Percentiles rank a stretch among this genome's conserved stretches.
phyloP scores from a whole-genome alignment of 2,797 vertebrate species.

The Ibycter americanus region DNA sequence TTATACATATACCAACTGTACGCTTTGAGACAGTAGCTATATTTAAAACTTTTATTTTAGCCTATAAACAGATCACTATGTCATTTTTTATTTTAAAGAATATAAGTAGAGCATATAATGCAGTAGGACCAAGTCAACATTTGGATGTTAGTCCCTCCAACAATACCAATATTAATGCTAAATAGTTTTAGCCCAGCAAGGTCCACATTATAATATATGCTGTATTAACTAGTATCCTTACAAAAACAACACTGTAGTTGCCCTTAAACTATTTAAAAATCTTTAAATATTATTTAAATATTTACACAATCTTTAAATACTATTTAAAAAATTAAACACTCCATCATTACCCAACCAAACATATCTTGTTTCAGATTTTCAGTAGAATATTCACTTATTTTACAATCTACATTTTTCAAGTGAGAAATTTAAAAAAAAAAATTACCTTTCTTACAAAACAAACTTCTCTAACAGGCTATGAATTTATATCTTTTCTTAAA shows the following conservation, averaged over 20 bases:
- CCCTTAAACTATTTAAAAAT: background rate
- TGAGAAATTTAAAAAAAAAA: background rate
- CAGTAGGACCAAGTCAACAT: background rate
- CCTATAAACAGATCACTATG: background rate
- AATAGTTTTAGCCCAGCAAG: background rate
- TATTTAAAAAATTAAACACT: background rate
- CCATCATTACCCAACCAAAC: background rate
- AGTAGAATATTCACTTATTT: background rate
- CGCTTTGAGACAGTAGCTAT: background rate
- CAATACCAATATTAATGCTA: background rate
- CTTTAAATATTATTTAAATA: too few relatives aligned
- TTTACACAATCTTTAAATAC: background rate
- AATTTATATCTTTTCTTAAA: background rate
- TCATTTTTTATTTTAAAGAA: background rate
- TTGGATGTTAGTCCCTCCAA: background rate
- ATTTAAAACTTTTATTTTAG: background rate
- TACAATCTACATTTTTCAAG: background rate
- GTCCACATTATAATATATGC: background rate
- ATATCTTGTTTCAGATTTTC: background rate
- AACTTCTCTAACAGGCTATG: background rate
- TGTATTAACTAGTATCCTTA: background rate
- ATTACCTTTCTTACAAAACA: background rate
- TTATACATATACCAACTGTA: background rate
- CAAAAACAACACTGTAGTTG: background rate
- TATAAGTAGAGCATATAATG: background rate